phyloP scores from a whole-genome alignment of 2,797 vertebrate genomes.

The Carapus acus region DNA sequence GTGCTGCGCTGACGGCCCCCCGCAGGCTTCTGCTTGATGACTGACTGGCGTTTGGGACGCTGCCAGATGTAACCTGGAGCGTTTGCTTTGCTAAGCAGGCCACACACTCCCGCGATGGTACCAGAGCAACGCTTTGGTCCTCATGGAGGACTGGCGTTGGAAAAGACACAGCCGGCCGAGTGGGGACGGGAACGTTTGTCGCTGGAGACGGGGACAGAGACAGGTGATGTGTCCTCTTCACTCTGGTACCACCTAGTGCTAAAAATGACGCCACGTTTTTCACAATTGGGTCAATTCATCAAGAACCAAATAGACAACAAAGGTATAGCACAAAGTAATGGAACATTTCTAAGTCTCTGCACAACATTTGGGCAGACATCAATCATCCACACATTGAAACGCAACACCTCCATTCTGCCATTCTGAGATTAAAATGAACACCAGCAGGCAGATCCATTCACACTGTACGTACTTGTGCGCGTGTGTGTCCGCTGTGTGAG shows the following conservation, averaged over 20 bases:
- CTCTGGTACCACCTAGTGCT: too few relatives aligned
- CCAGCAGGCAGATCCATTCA: conserved; percentile 33
- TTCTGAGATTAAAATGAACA: conserved; percentile 16
- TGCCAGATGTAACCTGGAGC: conserved; percentile 24
- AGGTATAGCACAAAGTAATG: too few relatives aligned
- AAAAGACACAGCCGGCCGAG: conserved; percentile 51
- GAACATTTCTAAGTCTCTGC: neutral
- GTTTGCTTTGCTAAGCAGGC: conserved; percentile 10
- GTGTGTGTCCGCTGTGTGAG: conserved; percentile 28
- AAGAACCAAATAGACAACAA: too few relatives aligned
- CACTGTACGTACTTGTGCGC: conserved; percentile 8
- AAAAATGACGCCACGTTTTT: too few relatives aligned
- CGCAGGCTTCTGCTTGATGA: conserved; percentile 34
- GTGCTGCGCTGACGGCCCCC: conserved; percentile 50
- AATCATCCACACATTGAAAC: conserved; percentile 6
- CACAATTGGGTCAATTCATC: too few relatives aligned
- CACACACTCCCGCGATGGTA: conserved; percentile 14
- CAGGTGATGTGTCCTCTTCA: neutral
- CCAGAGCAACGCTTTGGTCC: conserved; percentile 10
- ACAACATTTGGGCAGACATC: neutral
- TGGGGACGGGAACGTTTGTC: neutral
- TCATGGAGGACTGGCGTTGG: conserved; percentile 24
- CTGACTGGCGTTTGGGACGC: conserved; percentile 47
- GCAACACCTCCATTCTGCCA: conserved; percentile 8
- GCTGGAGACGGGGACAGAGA: neutral